phyloP scores from a whole-genome alignment of 2,888 invertebrate genomes.

The Neuroscelio doddi region DNA sequence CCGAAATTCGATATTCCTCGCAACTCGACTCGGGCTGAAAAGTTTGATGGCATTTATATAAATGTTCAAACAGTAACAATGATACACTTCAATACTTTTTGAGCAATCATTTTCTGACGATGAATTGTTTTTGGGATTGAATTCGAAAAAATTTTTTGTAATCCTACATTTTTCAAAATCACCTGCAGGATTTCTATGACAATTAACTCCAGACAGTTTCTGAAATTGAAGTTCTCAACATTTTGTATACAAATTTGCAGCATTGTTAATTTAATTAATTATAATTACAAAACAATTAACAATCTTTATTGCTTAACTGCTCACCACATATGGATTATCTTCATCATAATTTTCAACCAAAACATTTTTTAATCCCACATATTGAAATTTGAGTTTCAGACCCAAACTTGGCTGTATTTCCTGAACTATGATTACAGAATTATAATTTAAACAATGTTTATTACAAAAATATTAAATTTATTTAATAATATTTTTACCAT shows the following conservation, averaged over 20 bases:
- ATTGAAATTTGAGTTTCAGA: slow-evolving; percentile 73
- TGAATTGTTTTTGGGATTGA: slow-evolving; percentile 10
- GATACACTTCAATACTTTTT: slow-evolving; percentile 57
- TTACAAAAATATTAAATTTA: not conserved
- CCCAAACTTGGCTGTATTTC: slow-evolving; percentile 72
- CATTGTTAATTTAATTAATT: too few species aligned
- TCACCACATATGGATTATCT: slow-evolving; percentile 10
- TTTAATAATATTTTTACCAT: slow-evolving; percentile 22
- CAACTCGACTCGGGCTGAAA: slow-evolving; percentile 45
- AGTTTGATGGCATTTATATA: slow-evolving; percentile 57
- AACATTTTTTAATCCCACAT: slow-evolving; percentile 58
- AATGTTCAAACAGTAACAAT: slow-evolving; percentile 62
- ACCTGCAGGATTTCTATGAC: slow-evolving; percentile 58
- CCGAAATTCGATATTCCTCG: slow-evolving; percentile 64
- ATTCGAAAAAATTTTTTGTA: slow-evolving; percentile 12
- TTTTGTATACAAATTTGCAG: too few species aligned
- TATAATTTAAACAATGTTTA: not conserved
- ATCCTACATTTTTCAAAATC: slow-evolving; percentile 53
- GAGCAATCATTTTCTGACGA: slow-evolving; percentile 27
- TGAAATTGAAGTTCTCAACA: slow-evolving; percentile 26
- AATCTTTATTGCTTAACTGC: too few species aligned
- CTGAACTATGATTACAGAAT: slow-evolving; percentile 35
- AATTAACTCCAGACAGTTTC: slow-evolving; percentile 51
- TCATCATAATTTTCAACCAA: too few species aligned
- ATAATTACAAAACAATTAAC: too few species aligned